phyloP scores from a whole-genome alignment of 2,113 vertebrate genomes.

The Gymnarchus niloticus region DNA sequence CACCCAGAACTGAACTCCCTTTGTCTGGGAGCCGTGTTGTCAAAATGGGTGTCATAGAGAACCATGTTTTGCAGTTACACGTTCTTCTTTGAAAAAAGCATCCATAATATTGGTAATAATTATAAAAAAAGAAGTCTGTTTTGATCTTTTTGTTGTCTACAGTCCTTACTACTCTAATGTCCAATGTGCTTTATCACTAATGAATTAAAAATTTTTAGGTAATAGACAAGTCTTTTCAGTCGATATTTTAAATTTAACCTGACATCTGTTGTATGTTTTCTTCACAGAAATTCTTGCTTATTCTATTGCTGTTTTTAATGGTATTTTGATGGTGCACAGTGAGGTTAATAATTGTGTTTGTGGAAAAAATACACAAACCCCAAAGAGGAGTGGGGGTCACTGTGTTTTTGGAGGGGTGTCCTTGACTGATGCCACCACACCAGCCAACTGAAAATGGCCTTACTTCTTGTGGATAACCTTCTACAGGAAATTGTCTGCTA shows the following conservation, averaged over 20 bases:
- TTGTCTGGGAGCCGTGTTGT: no score
- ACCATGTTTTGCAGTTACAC: no score
- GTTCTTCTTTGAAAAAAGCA: no score
- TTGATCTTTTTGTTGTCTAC: background rate
- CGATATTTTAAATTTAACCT: background rate
- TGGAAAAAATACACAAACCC: background rate
- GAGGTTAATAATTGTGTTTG: background rate
- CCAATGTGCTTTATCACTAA: background rate
- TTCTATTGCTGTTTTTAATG: background rate
- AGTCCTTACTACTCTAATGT: background rate
- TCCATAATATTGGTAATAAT: no score
- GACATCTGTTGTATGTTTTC: no score
- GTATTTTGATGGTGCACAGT: background rate
- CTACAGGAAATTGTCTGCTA: background rate
- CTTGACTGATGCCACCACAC: background rate
- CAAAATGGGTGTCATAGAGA: no score
- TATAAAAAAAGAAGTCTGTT: no score
- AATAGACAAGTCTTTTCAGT: background rate
- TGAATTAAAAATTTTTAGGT: background rate
- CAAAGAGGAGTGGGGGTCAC: background rate
- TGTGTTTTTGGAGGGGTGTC: background rate
- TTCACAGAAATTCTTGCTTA: background rate
- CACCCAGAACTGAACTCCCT: no score
- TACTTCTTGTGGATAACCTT: background rate
- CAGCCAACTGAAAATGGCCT: background rate